Conservation (phyloP, 2,113 vertebrate species). For the Scortum barcoo region DNA sequence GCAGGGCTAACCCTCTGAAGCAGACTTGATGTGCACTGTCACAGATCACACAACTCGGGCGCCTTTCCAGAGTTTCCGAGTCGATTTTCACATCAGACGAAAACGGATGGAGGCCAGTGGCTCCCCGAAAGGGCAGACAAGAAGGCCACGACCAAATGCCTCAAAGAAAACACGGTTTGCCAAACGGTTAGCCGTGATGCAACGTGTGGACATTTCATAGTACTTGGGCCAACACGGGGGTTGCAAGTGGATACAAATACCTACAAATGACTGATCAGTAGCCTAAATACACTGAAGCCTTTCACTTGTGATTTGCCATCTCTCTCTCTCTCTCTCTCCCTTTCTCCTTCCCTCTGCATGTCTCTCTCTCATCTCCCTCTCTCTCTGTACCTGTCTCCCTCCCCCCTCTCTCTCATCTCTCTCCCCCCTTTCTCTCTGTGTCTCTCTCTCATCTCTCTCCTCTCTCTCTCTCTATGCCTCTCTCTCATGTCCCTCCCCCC, state of each 20-base stretch:
- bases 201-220: neutral
- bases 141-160: neutral
- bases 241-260: neutral
- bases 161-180: neutral
- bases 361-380: slow-evolving; percentile 20
- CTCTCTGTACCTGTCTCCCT: neutral
- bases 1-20: neutral
- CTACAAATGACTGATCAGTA: neutral
- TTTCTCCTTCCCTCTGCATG: slow-evolving; percentile 14
- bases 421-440: slow-evolving; percentile 15
- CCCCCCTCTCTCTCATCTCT: neutral
- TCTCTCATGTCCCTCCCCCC: neutral
- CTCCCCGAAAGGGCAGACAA: neutral
- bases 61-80: neutral
- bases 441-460: slow-evolving; percentile 22
- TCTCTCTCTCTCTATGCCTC: neutral
- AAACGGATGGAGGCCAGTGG: neutral
- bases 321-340: slow-evolving; percentile 9
- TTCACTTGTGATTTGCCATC: slow-evolving; percentile 8
- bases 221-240: neutral
- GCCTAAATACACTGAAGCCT: slow-evolving; percentile 38
- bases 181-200: neutral
- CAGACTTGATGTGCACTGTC: neutral
- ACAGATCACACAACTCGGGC: neutral
- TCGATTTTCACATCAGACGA: neutral